Percentiles rank a stretch among this genome's conserved stretches.
phyloP scores from a whole-genome alignment of 2,113 vertebrate genomes.

The Charina bottae region DNA sequence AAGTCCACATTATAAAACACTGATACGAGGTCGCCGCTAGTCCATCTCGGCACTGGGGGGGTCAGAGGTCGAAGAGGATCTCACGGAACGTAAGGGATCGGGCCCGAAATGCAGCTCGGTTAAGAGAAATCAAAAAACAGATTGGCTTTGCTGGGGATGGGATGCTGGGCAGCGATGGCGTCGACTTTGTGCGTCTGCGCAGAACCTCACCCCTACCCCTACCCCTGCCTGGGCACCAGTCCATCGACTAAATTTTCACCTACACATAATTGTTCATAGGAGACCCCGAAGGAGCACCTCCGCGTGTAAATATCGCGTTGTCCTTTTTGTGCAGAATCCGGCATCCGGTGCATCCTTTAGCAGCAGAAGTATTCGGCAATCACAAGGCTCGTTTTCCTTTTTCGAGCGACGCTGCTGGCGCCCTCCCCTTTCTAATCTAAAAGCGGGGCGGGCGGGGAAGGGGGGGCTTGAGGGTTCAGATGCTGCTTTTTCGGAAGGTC shows the following conservation, averaged over 20 bases:
- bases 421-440: slow-evolving; percentile 62
- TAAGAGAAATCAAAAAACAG: slow-evolving; percentile 63
- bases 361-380: slow-evolving; percentile 58
- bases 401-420: slow-evolving; percentile 61
- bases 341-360: slow-evolving; percentile 60
- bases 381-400: slow-evolving; percentile 5
- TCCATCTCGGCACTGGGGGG: slow-evolving; percentile 34
- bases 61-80: slow-evolving; percentile 48
- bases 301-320: slow-evolving; percentile 61
- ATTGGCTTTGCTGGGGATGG: slow-evolving; percentile 57
- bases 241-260: slow-evolving; percentile 50
- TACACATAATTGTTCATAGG: slow-evolving; percentile 55
- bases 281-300: slow-evolving; percentile 68
- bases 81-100: slow-evolving; percentile 64
- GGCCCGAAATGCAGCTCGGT: background rate
- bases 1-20: slow-evolving; percentile 75
- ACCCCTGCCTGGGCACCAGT: slow-evolving; percentile 50
- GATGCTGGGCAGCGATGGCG: slow-evolving; percentile 66
- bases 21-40: slow-evolving; percentile 71
- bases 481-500: slow-evolving; percentile 61
- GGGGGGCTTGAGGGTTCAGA: slow-evolving; percentile 59
- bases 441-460: slow-evolving; percentile 24
- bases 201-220: slow-evolving; percentile 45
- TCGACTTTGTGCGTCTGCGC: slow-evolving; percentile 30
- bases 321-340: slow-evolving; percentile 62